A percentile compares a stretch with the other conserved stretches of the same genome.
Evolutionary conservation across 1,140 invertebrate species (phyloP).

Genomic region (Plectus sambesii): DNA sequence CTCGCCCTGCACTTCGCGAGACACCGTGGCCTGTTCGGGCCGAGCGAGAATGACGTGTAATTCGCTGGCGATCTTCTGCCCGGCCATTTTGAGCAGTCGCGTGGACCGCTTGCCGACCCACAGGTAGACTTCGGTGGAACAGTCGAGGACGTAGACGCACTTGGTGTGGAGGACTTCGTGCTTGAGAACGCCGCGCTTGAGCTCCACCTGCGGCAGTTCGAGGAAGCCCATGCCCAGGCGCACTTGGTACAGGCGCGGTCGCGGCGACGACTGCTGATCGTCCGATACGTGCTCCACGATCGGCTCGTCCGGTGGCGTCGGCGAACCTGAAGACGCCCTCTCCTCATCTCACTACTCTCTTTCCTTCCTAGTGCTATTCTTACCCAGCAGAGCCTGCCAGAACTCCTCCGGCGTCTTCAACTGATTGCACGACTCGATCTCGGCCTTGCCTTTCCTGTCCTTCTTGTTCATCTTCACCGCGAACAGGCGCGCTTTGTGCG

Average conservation of each 20-base stretch:
- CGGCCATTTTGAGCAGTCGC: constrained; percentile 77
- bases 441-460: constrained; percentile 85
- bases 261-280: constrained; percentile 62
- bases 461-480: constrained; percentile 98
- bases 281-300: constrained; percentile 63
- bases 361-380: not conserved
- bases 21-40: constrained; percentile 74
- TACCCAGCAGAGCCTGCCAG: constrained; percentile 53
- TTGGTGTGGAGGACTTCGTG: constrained; percentile 66
- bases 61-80: constrained; percentile 40
- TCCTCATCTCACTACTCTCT: constrained; percentile 9
- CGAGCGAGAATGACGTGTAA: constrained; percentile 65
- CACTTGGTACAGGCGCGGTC: constrained; percentile 81
- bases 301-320: constrained; percentile 28
- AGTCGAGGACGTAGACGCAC: constrained; percentile 94
- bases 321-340: constrained; percentile 1
- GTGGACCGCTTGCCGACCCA: constrained; percentile 99
- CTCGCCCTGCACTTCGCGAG: constrained; percentile 59
- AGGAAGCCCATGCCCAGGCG: constrained; percentile 93
- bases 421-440: constrained; percentile 72
- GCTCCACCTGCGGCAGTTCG: constrained; percentile 75
- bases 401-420: constrained; percentile 71
- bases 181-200: constrained; percentile 57
- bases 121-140: constrained; percentile 87
- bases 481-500: constrained; percentile 58